A percentile compares a stretch with the other conserved stretches of the same genome.
Evolutionary conservation across 2,113 vertebrate species (phyloP).

Genomic region (Poecile atricapillus): DNA sequence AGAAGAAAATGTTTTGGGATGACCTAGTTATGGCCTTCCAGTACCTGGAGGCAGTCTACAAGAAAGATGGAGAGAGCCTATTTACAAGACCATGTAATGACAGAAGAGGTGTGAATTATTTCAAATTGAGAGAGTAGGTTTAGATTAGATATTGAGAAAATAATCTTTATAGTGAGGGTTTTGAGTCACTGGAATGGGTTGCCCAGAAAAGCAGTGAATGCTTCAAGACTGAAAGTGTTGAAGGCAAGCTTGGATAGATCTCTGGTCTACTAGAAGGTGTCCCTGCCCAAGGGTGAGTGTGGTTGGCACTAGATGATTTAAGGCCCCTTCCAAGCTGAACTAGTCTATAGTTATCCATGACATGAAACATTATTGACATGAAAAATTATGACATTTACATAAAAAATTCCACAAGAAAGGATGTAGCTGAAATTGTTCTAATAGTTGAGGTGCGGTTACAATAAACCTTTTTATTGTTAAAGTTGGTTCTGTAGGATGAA

Average conservation of each 20-base stretch:
- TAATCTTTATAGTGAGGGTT: background rate
- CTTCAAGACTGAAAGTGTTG: background rate
- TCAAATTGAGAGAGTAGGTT: background rate
- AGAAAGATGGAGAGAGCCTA: background rate
- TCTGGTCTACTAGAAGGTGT: background rate
- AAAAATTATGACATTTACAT: background rate
- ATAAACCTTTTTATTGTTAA: background rate
- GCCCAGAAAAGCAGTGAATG: background rate
- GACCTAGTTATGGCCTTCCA: background rate
- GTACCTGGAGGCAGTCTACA: background rate
- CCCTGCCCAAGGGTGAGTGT: background rate
- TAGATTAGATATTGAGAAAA: background rate
- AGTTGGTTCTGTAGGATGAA: background rate
- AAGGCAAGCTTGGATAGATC: background rate
- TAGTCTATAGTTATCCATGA: background rate
- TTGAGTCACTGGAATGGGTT: background rate
- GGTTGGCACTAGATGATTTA: background rate
- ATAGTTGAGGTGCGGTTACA: background rate
- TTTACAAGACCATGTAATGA: background rate
- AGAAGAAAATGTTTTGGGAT: background rate
- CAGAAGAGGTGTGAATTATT: background rate
- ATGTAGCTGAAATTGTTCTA: background rate
- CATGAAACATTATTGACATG: background rate
- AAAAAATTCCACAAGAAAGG: background rate
- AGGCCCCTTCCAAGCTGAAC: background rate